Percentiles rank a stretch among this genome's conserved stretches.
These are phyloP conservation scores for Gandaritis pyraliata DNA, from an alignment of 2,888 invertebrate species.

Conservation along the genomic window DNA sequence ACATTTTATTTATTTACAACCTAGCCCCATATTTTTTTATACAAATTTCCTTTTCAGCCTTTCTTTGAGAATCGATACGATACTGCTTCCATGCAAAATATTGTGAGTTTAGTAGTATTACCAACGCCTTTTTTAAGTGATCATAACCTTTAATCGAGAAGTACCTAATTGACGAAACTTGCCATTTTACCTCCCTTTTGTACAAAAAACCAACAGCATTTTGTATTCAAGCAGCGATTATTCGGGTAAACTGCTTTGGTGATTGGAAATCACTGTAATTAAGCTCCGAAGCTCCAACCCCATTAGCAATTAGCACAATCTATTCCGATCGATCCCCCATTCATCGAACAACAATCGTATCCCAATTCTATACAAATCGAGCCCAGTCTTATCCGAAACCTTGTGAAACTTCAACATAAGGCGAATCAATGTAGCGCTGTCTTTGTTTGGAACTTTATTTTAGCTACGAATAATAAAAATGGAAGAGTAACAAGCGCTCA, in stretches of 20 bases:
- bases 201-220: too few relatives aligned
- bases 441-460: conserved; percentile 31
- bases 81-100: conserved; percentile 10
- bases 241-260: conserved; percentile 7
- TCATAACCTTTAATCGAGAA: too few relatives aligned
- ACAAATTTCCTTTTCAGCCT: conserved; percentile 62
- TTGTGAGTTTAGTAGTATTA: neutral
- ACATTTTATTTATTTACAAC: conserved; percentile 64
- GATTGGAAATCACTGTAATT: conserved; percentile 21
- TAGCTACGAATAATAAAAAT: too few relatives aligned
- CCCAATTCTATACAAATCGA: conserved; percentile 61
- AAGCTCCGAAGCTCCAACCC: conserved; percentile 26
- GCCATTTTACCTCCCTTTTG: neutral
- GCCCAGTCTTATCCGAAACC: conserved; percentile 78
- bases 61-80: conserved; percentile 48
- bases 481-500: too few relatives aligned
- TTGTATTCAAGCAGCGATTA: conserved; percentile 9
- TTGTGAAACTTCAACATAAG: conserved; percentile 59
- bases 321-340: conserved; percentile 23
- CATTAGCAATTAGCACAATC: conserved; percentile 28
- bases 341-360: conserved; percentile 52
- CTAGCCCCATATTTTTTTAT: conserved; percentile 53
- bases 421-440: conserved; percentile 35
- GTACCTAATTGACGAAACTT: too few relatives aligned
- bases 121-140: neutral